Evolutionary conservation across 2,888 invertebrate genomes (phyloP).

Genomic region (Merodon equestris): DNA sequence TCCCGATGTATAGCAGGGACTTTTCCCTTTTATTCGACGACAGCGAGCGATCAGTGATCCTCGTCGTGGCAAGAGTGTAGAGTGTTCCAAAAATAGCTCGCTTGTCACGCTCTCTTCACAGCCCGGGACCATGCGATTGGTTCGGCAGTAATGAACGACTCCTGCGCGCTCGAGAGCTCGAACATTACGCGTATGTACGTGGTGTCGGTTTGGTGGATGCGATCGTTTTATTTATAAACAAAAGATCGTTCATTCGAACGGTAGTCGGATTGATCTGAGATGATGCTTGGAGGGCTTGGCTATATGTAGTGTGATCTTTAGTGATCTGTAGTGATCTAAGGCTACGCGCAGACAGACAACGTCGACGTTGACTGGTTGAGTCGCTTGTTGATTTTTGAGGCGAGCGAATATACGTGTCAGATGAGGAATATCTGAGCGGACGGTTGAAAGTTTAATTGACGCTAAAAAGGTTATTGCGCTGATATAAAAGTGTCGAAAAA

Average conservation of each 20-base stretch:
- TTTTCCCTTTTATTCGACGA: slow-evolving; percentile 40
- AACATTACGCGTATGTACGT: not conserved
- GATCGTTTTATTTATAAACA: slow-evolving; percentile 65
- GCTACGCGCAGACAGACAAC: slow-evolving; percentile 64
- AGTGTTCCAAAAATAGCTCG: slow-evolving; percentile 58
- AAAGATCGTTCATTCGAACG: slow-evolving; percentile 57
- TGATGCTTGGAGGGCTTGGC: too few species aligned
- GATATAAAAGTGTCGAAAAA: slow-evolving; percentile 74
- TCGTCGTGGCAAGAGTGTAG: slow-evolving; percentile 24
- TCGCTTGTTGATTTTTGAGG: slow-evolving; percentile 68
- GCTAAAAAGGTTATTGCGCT: slow-evolving; percentile 73
- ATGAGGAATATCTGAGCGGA: slow-evolving; percentile 73
- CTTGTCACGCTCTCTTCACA: slow-evolving; percentile 36
- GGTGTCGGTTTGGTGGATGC: slow-evolving; percentile 28
- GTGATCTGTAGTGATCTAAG: slow-evolving; percentile 60
- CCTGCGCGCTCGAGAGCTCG: slow-evolving; percentile 48
- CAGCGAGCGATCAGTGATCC: slow-evolving; percentile 32
- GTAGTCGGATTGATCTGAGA: slow-evolving; percentile 38
- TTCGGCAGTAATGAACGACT: slow-evolving; percentile 11
- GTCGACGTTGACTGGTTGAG: slow-evolving; percentile 68
- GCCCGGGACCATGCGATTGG: slow-evolving; percentile 43
- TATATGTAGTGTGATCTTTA: slow-evolving; percentile 38
- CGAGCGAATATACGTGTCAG: slow-evolving; percentile 73
- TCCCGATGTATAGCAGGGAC: slow-evolving; percentile 9
- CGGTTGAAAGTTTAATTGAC: slow-evolving; percentile 77